These are phyloP conservation scores for Maniola hyperantus DNA, from an alignment of 2,888 invertebrate genomes.

Conservation along the genomic window DNA sequence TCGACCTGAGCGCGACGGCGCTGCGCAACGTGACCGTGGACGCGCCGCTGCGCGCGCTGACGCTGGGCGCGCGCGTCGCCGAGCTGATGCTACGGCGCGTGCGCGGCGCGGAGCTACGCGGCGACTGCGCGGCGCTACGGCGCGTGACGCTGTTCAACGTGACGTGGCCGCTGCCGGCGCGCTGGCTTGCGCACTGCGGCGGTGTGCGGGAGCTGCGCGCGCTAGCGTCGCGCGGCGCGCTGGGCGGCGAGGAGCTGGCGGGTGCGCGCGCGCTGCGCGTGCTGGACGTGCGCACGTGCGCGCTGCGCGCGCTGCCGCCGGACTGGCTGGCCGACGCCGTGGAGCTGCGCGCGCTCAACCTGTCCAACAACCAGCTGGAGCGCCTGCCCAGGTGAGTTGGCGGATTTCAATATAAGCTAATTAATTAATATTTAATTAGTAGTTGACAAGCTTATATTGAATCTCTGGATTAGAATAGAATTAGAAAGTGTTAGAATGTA, in stretches of 20 bases:
- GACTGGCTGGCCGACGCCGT: constrained; percentile 36
- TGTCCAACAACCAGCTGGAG: constrained; percentile 35
- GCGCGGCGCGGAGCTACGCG: constrained; percentile 24
- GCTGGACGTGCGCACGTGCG: constrained; percentile 29
- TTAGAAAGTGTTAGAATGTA: too few species aligned
- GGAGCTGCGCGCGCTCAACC: constrained; percentile 32
- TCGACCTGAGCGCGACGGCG: constrained; percentile 9
- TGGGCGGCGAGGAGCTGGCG: constrained; percentile 27
- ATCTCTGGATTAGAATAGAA: too few species aligned
- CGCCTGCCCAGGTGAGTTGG: constrained; percentile 34
- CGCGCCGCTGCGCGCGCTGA: constrained; percentile 34
- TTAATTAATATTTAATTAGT: too few species aligned
- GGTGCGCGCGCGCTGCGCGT: constrained; percentile 28
- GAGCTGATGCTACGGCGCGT: constrained; percentile 30
- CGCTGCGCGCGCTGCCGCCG: constrained; percentile 28
- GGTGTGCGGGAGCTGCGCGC: constrained; percentile 21
- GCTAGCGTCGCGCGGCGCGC: constrained; percentile 15
- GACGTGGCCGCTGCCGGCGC: constrained; percentile 29
- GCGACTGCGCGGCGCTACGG: constrained; percentile 34
- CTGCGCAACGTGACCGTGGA: constrained; percentile 30
- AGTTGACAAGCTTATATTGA: too few species aligned
- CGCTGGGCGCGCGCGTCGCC: constrained; percentile 30
- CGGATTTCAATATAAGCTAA: too few species aligned
- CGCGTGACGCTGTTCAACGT: constrained; percentile 24
- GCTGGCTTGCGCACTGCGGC: constrained; percentile 30